A percentile compares a stretch with the other conserved stretches of the same genome.
phyloP scores from a whole-genome alignment of 1,140 invertebrate genomes.

The Nephotettix cincticeps region DNA sequence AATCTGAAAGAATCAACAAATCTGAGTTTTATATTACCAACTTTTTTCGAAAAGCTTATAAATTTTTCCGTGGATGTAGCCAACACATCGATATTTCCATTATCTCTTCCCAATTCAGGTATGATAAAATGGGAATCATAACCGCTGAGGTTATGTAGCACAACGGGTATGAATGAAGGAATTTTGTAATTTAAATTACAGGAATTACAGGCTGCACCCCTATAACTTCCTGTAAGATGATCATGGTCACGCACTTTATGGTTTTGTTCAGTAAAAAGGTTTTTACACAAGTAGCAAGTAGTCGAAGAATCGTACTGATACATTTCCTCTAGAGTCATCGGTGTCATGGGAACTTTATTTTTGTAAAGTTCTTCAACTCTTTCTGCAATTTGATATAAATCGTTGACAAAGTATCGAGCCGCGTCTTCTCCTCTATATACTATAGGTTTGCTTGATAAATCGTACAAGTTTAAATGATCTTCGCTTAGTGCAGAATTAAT shows the following conservation, averaged over 20 bases:
- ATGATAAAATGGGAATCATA: slow-evolving; percentile 34
- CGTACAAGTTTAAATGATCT: background rate
- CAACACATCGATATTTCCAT: background rate
- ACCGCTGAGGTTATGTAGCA: slow-evolving; percentile 33
- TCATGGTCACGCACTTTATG: slow-evolving; percentile 33
- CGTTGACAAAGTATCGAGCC: background rate
- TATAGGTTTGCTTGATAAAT: background rate
- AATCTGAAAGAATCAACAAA: background rate
- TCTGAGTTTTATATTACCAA: slow-evolving; percentile 9
- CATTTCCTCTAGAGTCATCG: background rate
- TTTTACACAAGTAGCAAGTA: background rate
- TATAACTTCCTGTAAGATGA: slow-evolving; percentile 33
- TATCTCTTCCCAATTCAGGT: slow-evolving; percentile 15
- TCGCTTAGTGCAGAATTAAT: background rate
- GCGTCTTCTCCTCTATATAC: background rate
- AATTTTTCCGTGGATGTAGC: background rate
- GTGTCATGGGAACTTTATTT: background rate
- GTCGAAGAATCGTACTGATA: background rate
- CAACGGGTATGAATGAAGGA: slow-evolving; percentile 24
- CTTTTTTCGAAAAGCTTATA: slow-evolving; percentile 3
- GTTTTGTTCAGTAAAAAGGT: background rate
- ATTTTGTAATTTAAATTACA: slow-evolving; percentile 31
- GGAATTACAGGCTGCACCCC: slow-evolving; percentile 13
- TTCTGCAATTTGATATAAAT: background rate
- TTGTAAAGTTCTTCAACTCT: background rate